Percentiles rank a stretch among this genome's conserved stretches.
Evolutionary conservation across 2,113 vertebrate species (phyloP).

Genomic region (Hyla sarda): DNA sequence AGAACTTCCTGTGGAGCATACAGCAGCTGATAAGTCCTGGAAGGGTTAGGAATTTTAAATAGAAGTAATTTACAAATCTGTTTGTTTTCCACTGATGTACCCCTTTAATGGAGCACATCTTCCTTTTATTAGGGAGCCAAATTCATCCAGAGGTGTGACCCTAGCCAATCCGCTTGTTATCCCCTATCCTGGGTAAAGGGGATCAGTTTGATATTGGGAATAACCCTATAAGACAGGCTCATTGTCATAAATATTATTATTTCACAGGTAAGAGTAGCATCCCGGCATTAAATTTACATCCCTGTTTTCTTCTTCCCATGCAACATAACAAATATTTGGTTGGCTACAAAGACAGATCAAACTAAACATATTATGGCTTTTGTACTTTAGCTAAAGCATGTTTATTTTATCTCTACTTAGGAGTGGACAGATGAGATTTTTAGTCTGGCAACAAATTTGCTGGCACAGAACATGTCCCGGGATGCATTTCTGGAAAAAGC

Average conservation of each 20-base stretch:
- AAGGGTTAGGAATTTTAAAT: too few species aligned
- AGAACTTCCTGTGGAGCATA: too few species aligned
- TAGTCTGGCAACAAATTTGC: constrained; percentile 90
- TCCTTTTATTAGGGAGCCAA: too few species aligned
- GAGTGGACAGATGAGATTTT: constrained; percentile 97
- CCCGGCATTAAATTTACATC: constrained; percentile 12
- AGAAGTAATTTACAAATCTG: too few species aligned
- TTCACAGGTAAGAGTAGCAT: constrained; percentile 9
- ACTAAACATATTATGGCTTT: constrained; percentile 47
- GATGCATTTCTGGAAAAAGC: constrained; percentile 94
- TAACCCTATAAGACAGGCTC: neutral
- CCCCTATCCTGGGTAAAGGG: too few species aligned
- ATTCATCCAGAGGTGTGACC: too few species aligned
- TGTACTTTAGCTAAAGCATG: constrained; percentile 59
- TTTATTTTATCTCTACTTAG: constrained; percentile 73
- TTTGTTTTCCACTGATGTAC: too few species aligned
- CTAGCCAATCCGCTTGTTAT: too few species aligned
- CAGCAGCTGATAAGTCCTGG: too few species aligned
- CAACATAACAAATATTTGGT: constrained; percentile 58
- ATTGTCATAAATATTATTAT: neutral
- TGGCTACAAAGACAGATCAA: constrained; percentile 58
- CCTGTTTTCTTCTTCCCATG: constrained; percentile 32
- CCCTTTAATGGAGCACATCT: too few species aligned
- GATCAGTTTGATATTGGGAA: too few species aligned
- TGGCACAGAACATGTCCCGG: constrained; percentile 96